phyloP scores from a whole-genome alignment of 2,113 vertebrate species.

The Heloderma charlesbogerti region DNA sequence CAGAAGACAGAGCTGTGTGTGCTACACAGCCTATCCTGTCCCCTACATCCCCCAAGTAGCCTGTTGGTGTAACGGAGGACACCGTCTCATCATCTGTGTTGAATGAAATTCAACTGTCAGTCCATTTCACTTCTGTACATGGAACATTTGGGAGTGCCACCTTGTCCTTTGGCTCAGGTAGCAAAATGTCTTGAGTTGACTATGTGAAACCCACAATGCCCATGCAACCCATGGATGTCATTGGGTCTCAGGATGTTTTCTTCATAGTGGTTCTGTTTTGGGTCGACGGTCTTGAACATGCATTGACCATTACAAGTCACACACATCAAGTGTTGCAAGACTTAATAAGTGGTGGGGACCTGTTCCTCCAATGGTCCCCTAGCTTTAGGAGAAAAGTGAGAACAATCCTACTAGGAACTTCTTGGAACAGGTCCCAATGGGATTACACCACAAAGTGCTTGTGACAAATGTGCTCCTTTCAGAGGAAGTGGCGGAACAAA shows the following conservation, averaged over 20 bases:
- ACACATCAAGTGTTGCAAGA: neutral
- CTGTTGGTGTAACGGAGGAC: too few relatives aligned
- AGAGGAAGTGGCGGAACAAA: neutral
- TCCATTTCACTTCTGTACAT: too few relatives aligned
- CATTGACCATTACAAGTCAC: neutral
- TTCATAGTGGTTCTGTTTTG: neutral
- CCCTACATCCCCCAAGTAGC: too few relatives aligned
- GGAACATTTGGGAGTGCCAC: too few relatives aligned
- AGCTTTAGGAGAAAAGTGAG: neutral
- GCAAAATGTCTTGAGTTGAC: too few relatives aligned
- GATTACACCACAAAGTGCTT: neutral
- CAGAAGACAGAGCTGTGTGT: too few relatives aligned
- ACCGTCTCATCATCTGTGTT: too few relatives aligned
- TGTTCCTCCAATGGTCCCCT: neutral
- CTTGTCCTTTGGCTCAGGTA: too few relatives aligned
- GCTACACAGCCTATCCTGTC: too few relatives aligned
- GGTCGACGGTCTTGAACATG: neutral
- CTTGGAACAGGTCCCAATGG: neutral
- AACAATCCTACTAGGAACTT: neutral
- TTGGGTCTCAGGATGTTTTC: neutral
- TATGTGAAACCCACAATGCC: neutral
- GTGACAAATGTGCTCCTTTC: neutral
- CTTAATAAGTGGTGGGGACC: neutral
- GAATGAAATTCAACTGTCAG: too few relatives aligned
- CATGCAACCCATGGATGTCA: neutral